These are phyloP conservation scores for Barnardius zonarius DNA, from an alignment of 2,113 vertebrate genomes.

Conservation along the genomic window DNA sequence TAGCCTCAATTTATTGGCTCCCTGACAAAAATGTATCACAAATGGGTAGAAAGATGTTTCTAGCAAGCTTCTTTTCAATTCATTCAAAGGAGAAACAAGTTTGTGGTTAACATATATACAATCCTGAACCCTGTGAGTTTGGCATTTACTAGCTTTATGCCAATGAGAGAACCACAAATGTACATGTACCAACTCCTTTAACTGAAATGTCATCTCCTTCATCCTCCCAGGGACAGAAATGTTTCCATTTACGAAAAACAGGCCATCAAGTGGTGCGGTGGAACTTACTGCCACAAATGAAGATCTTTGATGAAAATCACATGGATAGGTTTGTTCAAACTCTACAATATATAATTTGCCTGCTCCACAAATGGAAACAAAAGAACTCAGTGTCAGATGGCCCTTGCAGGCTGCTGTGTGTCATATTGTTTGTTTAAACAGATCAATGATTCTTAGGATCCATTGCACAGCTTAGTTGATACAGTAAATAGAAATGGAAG, in stretches of 20 bases:
- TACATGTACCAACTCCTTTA: not conserved
- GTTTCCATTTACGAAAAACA: conserved; percentile 40
- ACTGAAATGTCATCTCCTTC: not conserved
- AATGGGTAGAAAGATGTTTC: not conserved
- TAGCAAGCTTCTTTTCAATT: not conserved
- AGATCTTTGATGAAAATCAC: conserved; percentile 10
- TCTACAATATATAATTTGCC: not conserved
- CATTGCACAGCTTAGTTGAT: not conserved
- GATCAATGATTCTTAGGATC: not conserved
- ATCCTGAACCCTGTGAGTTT: not conserved
- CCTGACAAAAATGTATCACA: not conserved
- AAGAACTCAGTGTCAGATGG: not conserved
- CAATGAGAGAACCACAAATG: conserved; percentile 31
- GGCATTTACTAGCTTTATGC: not conserved
- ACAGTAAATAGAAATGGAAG: not conserved
- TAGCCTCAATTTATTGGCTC: not conserved
- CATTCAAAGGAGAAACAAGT: not conserved
- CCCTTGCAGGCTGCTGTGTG: not conserved
- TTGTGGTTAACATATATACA: not conserved
- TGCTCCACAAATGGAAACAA: conserved; percentile 31
- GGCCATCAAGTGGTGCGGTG: not conserved
- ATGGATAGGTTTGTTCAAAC: not conserved
- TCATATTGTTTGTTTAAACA: not conserved
- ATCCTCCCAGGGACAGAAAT: not conserved
- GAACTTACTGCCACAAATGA: not conserved